These are phyloP conservation scores for Glandiceps talaboti DNA, from an alignment of 53 echinoderm and acorn worm species.

Conservation along the genomic window DNA sequence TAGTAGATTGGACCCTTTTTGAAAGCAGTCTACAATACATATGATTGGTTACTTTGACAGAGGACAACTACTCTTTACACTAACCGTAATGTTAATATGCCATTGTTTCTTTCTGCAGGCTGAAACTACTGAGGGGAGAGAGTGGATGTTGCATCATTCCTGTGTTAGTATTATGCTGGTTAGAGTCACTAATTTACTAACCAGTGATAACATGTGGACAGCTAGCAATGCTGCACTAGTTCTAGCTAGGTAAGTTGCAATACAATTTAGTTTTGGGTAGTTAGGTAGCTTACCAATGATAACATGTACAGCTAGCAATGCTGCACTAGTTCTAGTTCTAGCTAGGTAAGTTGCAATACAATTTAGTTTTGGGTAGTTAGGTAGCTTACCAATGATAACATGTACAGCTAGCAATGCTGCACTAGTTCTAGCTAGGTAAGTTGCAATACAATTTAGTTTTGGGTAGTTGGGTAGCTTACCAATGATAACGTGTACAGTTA, in stretches of 20 bases:
- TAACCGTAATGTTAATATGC: too few species aligned
- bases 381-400: conserved; percentile 56
- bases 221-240: conserved; percentile 95
- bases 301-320: conserved; percentile 98
- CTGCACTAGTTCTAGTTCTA: conserved; percentile 79
- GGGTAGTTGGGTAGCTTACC: too few species aligned
- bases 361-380: too few species aligned
- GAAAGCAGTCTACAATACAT: too few species aligned
- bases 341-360: conserved; percentile 84
- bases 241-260: conserved; percentile 75
- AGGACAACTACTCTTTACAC: too few species aligned
- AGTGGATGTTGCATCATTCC: conserved; percentile 72
- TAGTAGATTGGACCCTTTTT: too few species aligned
- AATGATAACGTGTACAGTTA: conserved; percentile 87
- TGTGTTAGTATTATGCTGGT: conserved; percentile 51
- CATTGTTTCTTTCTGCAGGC: conserved; percentile 35
- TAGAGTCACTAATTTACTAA: conserved; percentile 57
- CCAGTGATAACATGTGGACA: conserved; percentile 80
- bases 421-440: conserved; percentile 80
- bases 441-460: too few species aligned
- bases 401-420: conserved; percentile 99
- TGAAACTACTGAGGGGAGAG: conserved; percentile 70
- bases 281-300: too few species aligned
- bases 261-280: too few species aligned
- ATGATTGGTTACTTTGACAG: too few species aligned